Percentiles rank a stretch among this genome's conserved stretches.
Evolutionary conservation across 2,888 invertebrate species (phyloP).

Genomic region (Papilio elwesi): DNA sequence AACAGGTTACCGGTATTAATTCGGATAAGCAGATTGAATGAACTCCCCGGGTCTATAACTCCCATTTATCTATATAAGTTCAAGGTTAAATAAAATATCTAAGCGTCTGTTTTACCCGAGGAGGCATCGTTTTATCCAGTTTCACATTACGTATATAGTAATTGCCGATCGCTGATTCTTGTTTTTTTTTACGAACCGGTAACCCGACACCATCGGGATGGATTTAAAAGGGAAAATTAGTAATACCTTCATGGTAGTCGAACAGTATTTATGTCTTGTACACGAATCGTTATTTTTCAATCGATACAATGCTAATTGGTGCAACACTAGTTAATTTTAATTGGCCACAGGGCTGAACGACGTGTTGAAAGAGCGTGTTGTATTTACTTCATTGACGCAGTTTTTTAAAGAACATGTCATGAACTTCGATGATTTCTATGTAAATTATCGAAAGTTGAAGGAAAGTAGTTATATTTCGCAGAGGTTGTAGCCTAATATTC

Average conservation of each 20-base stretch:
- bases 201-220: conserved; percentile 70
- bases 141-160: conserved; percentile 58
- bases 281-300: conserved; percentile 58
- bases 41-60: conserved; percentile 39
- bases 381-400: conserved; percentile 51
- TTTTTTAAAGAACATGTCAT: too few species aligned
- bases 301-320: conserved; percentile 60
- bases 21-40: conserved; percentile 43
- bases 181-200: conserved; percentile 59
- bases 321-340: conserved; percentile 72
- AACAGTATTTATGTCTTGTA: conserved; percentile 68
- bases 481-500: too few species aligned
- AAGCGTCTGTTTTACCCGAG: conserved; percentile 56
- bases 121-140: conserved; percentile 63
- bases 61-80: conserved; percentile 49
- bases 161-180: conserved; percentile 62
- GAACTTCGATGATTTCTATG: too few species aligned
- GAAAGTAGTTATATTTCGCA: too few species aligned
- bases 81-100: conserved; percentile 49
- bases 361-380: conserved; percentile 49
- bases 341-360: conserved; percentile 59
- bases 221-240: conserved; percentile 75
- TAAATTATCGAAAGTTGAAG: too few species aligned
- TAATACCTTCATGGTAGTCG: conserved; percentile 77
- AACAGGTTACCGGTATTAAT: conserved; percentile 22